Evolutionary conservation across 37 sponge, comb jelly and placozoan genomes (phyloP).

Genomic region (Chondrosia reniformis): DNA sequence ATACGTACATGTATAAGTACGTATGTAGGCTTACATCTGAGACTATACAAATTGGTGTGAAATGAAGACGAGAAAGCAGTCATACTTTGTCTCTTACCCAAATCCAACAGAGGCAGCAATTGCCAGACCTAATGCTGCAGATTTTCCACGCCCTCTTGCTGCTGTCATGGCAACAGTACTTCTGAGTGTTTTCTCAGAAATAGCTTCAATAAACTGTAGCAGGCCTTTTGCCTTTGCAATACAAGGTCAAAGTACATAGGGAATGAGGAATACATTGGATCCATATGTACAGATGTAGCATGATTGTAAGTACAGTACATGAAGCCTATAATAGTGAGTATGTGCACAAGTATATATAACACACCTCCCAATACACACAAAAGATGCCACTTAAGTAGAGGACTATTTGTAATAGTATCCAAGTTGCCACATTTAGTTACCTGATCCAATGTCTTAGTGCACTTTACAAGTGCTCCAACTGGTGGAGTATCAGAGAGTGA

Average conservation of each 20-base stretch:
- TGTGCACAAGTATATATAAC: not conserved
- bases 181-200: constrained; percentile 89
- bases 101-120: constrained; percentile 89
- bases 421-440: constrained; percentile 21
- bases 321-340: not conserved
- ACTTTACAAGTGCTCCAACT: constrained; percentile 61
- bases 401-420: too few relatives aligned
- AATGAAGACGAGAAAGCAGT: too few relatives aligned
- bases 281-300: too few relatives aligned
- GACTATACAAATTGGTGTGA: not conserved
- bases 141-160: constrained; percentile 94
- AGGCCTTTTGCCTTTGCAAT: constrained; percentile 75
- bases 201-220: constrained; percentile 85
- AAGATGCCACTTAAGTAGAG: too few relatives aligned
- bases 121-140: constrained; percentile 89
- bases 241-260: not conserved
- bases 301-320: too few relatives aligned
- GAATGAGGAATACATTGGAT: too few relatives aligned
- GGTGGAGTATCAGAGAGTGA: constrained; percentile 90
- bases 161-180: constrained; percentile 94
- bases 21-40: not conserved
- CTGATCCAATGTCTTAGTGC: constrained; percentile 83
- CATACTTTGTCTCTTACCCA: constrained; percentile 49
- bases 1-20: not conserved
- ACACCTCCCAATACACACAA: too few relatives aligned